Evolutionary conservation across 2,888 invertebrate genomes (phyloP).

Genomic region (Sminthurides aquaticus): DNA sequence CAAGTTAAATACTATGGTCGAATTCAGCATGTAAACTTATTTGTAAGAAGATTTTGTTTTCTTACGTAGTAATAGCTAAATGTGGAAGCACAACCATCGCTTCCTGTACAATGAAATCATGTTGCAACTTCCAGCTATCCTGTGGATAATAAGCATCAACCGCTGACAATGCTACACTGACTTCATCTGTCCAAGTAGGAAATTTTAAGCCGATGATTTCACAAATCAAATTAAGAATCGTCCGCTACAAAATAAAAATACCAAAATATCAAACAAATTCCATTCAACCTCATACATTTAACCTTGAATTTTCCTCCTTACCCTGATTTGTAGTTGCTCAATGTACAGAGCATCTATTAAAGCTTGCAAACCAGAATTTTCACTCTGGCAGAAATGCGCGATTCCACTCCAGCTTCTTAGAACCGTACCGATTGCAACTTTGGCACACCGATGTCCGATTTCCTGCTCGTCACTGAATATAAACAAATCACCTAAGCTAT

Average conservation of each 20-base stretch:
- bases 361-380: constrained; percentile 67
- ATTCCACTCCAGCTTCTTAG: constrained; percentile 83
- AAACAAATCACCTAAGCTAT: neutral
- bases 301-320: too few relatives aligned
- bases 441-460: constrained; percentile 74
- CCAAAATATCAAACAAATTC: too few relatives aligned
- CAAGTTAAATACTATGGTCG: too few relatives aligned
- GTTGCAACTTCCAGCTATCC: constrained; percentile 79
- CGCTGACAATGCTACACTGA: constrained; percentile 76
- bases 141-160: constrained; percentile 70
- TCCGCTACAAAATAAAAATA: constrained; percentile 59
- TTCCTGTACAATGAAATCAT: constrained; percentile 92
- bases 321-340: constrained; percentile 80
- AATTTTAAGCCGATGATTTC: constrained; percentile 79
- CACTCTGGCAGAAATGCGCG: constrained; percentile 75
- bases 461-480: constrained; percentile 59
- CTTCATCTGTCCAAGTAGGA: constrained; percentile 89
- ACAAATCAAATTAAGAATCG: constrained; percentile 82
- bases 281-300: too few relatives aligned
- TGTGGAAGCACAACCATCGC: constrained; percentile 78
- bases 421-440: constrained; percentile 55
- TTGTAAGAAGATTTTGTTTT: too few relatives aligned
- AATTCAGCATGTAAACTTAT: too few relatives aligned
- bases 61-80: constrained; percentile 52
- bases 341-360: constrained; percentile 74